These are phyloP conservation scores for Speoplatyrhinus poulsoni DNA, from an alignment of 2,113 vertebrate species.

Conservation along the genomic window DNA sequence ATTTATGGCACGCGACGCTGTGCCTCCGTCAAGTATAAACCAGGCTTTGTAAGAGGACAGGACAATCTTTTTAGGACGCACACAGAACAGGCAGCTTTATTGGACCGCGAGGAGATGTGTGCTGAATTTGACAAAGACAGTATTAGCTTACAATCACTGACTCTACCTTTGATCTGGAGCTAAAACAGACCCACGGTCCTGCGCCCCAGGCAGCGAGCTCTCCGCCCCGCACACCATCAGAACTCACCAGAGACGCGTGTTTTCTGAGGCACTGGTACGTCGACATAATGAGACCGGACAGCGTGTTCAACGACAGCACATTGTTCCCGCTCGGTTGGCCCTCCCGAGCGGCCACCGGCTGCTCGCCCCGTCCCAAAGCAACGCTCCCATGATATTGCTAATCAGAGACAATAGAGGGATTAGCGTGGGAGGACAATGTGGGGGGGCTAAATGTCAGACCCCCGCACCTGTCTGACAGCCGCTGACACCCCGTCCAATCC, in stretches of 20 bases:
- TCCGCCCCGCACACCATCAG: slow-evolving; percentile 12
- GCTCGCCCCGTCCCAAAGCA: slow-evolving; percentile 40
- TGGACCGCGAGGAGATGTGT: too few relatives aligned
- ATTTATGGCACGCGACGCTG: too few relatives aligned
- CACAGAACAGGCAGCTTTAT: too few relatives aligned
- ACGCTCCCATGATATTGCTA: slow-evolving; percentile 70
- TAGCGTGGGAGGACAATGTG: slow-evolving; percentile 65
- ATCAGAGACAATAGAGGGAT: slow-evolving; percentile 77
- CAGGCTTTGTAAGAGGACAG: too few relatives aligned
- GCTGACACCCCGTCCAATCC: slow-evolving; percentile 15
- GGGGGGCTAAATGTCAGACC: slow-evolving; percentile 65
- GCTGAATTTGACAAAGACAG: too few relatives aligned
- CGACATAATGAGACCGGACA: slow-evolving; percentile 76
- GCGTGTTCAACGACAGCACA: slow-evolving; percentile 67
- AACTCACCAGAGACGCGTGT: slow-evolving; percentile 1
- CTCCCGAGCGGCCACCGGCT: slow-evolving; percentile 24
- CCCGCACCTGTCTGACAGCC: slow-evolving; percentile 66
- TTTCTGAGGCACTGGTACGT: slow-evolving; percentile 50
- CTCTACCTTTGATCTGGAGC: too few relatives aligned
- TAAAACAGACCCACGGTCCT: too few relatives aligned
- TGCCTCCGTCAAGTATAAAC: too few relatives aligned
- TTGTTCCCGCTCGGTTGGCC: slow-evolving; percentile 71
- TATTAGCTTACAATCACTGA: too few relatives aligned
- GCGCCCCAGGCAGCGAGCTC: slow-evolving; percentile 8
- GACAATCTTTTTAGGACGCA: too few relatives aligned